Evolutionary conservation across 2,113 vertebrate genomes (phyloP).

Genomic region (Herpetotheres cachinnans): DNA sequence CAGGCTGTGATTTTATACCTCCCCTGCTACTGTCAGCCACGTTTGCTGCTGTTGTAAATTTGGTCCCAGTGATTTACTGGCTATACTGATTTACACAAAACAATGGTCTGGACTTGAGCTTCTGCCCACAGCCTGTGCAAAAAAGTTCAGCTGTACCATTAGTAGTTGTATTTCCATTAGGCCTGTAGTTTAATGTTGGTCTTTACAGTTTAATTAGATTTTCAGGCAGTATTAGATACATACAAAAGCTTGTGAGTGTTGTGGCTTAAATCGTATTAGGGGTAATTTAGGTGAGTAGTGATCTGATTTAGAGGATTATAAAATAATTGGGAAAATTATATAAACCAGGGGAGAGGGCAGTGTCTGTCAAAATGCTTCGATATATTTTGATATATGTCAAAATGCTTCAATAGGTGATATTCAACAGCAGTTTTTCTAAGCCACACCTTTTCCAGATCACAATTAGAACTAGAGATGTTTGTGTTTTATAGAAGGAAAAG

Average conservation of each 20-base stretch:
- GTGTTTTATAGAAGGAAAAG: background rate
- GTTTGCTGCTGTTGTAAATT: background rate
- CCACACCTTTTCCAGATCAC: background rate
- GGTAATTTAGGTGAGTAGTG: background rate
- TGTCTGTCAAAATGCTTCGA: background rate
- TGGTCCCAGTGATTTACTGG: background rate
- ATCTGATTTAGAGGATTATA: constrained; percentile 18
- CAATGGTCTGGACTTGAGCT: background rate
- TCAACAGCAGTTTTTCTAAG: background rate
- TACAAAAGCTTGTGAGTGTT: background rate
- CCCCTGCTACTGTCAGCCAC: background rate
- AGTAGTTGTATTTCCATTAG: constrained; percentile 3
- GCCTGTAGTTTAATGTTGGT: background rate
- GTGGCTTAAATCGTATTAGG: constrained; percentile 12
- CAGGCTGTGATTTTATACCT: background rate
- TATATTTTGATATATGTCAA: constrained; percentile 3
- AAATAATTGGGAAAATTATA: background rate
- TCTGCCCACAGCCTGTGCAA: background rate
- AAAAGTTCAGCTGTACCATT: background rate
- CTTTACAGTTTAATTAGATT: constrained; percentile 31
- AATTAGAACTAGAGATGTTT: background rate
- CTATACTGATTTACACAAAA: background rate
- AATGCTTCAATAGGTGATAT: background rate
- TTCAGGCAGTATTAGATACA: background rate
- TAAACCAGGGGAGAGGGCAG: background rate